Percentiles rank a stretch among this genome's conserved stretches.
These are phyloP conservation scores for Diloba caeruleocephala DNA, from an alignment of 2,888 invertebrate species.

Conservation along the genomic window DNA sequence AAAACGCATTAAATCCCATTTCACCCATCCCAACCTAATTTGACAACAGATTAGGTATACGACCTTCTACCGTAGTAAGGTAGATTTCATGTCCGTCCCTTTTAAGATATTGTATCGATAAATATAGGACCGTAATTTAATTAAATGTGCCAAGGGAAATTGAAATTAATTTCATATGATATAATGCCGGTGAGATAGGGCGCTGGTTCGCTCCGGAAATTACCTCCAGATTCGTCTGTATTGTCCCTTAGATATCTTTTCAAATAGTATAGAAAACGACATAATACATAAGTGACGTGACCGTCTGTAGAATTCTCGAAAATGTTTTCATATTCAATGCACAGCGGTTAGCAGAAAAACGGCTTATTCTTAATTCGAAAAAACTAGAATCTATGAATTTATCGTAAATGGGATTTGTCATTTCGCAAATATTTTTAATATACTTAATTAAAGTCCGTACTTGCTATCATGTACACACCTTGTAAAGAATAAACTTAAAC, in stretches of 20 bases:
- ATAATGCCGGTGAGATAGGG: constrained; percentile 20
- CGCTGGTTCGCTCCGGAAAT: constrained; percentile 42
- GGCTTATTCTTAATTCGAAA: constrained; percentile 4
- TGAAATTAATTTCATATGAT: constrained; percentile 41
- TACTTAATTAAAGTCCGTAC: too few species aligned
- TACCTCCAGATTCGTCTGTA: constrained; percentile 26
- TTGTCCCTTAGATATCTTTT: constrained; percentile 25
- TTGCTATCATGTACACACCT: too few species aligned
- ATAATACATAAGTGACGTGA: constrained; percentile 8
- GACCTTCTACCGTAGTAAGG: background rate
- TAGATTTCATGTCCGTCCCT: background rate
- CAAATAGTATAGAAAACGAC: constrained; percentile 17
- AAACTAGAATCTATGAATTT: too few species aligned
- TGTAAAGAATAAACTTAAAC: too few species aligned
- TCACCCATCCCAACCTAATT: too few species aligned
- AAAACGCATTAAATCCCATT: too few species aligned
- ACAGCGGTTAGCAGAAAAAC: background rate
- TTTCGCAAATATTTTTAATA: too few species aligned
- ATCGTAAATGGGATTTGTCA: too few species aligned
- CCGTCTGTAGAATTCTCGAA: background rate
- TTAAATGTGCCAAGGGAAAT: constrained; percentile 20
- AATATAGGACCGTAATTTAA: constrained; percentile 22
- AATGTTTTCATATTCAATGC: constrained; percentile 5
- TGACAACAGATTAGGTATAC: background rate
- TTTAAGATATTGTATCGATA: constrained; percentile 15